Evolutionary conservation across 1,140 invertebrate genomes (phyloP).

Genomic region (Phthorimaea operculella): DNA sequence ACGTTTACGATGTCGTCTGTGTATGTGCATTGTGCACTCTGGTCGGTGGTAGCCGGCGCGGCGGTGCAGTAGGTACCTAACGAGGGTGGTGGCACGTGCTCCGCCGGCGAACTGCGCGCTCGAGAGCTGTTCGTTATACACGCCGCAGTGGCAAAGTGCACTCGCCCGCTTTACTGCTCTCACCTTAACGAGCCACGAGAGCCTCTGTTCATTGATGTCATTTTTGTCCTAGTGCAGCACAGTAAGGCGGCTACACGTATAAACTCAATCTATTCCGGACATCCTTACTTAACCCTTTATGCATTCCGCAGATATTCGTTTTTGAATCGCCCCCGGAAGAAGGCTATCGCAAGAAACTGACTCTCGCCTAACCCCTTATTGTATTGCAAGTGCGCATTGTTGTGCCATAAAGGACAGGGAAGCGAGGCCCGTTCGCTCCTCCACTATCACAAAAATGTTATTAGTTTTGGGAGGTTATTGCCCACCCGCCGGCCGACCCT

Average conservation of each 20-base stretch:
- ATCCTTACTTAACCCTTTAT: slow-evolving; percentile 3
- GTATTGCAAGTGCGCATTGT: slow-evolving; percentile 48
- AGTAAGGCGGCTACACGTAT: slow-evolving; percentile 15
- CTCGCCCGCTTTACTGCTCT: slow-evolving; percentile 45
- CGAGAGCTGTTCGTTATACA: slow-evolving; percentile 52
- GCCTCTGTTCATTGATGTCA: slow-evolving; percentile 43
- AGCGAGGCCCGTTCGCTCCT: slow-evolving; percentile 41
- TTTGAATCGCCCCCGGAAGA: not conserved
- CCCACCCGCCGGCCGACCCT: slow-evolving; percentile 44
- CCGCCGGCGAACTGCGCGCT: slow-evolving; percentile 31
- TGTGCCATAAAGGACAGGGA: slow-evolving; percentile 51
- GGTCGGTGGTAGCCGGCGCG: not conserved
- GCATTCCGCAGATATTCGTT: not conserved
- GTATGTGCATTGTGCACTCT: not conserved
- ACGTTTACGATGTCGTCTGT: not conserved
- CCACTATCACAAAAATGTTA: slow-evolving; percentile 64
- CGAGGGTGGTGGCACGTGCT: slow-evolving; percentile 34
- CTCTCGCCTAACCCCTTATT: slow-evolving; percentile 32
- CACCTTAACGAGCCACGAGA: slow-evolving; percentile 45
- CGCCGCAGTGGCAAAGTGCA: slow-evolving; percentile 49
- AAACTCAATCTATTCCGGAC: not conserved
- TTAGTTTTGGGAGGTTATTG: slow-evolving; percentile 63
- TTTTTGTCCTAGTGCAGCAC: slow-evolving; percentile 26
- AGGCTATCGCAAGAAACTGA: slow-evolving; percentile 24
- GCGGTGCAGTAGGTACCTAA: slow-evolving; percentile 24